These are phyloP conservation scores for Acanthosoma haemorrhoidale DNA, from an alignment of 2,888 invertebrate genomes.

Conservation along the genomic window DNA sequence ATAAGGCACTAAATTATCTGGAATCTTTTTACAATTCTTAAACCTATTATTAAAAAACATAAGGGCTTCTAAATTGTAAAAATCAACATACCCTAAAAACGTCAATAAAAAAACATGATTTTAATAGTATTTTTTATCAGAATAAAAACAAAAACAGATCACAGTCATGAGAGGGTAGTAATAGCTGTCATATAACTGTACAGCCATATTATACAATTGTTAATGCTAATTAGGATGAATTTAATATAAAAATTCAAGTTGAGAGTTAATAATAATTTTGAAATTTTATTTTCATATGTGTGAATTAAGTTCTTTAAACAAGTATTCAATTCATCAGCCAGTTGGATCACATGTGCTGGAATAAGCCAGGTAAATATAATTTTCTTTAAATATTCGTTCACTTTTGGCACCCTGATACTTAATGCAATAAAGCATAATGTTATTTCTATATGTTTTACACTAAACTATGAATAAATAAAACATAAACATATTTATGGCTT, in stretches of 20 bases:
- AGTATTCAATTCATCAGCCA: too few relatives aligned
- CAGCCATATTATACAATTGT: neutral
- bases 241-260: too few relatives aligned
- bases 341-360: neutral
- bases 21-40: slow-evolving; percentile 7
- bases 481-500: slow-evolving; percentile 18
- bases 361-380: neutral
- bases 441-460: neutral
- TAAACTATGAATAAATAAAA: slow-evolving; percentile 16
- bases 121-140: neutral
- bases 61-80: too few relatives aligned
- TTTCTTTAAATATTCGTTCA: neutral
- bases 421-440: neutral
- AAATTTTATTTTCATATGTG: neutral
- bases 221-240: slow-evolving; percentile 1
- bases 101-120: neutral
- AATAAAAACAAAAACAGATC: neutral
- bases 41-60: neutral
- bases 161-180: neutral
- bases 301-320: neutral
- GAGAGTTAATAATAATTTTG: too few relatives aligned
- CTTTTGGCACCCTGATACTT: neutral
- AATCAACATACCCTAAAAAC: too few relatives aligned
- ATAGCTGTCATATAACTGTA: too few relatives aligned
- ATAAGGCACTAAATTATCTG: slow-evolving; percentile 5